Evolutionary conservation across 1,140 invertebrate species (phyloP).

Genomic region (Nasonia vitripennis): DNA sequence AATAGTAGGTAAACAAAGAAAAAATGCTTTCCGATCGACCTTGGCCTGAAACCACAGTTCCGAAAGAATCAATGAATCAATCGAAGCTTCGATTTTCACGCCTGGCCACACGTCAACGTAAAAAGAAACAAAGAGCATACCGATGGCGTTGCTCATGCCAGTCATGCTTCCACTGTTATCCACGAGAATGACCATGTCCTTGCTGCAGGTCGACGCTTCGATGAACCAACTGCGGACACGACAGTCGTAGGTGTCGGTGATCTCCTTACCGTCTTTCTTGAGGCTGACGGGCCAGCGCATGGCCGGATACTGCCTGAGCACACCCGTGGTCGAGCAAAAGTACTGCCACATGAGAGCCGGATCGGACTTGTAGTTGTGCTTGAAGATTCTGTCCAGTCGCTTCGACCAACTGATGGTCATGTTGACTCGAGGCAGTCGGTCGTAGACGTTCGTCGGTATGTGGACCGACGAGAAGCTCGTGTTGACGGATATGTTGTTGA

Average conservation of each 20-base stretch:
- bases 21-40: neutral
- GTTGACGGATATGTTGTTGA: conserved; percentile 90
- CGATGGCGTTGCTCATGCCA: conserved; percentile 87
- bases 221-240: conserved; percentile 95
- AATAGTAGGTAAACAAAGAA: neutral
- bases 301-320: conserved; percentile 92
- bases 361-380: conserved; percentile 90
- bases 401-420: conserved; percentile 92
- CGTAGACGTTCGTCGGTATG: conserved; percentile 95
- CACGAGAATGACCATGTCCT: conserved; percentile 96
- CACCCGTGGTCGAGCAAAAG: conserved; percentile 94
- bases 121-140: conserved; percentile 60
- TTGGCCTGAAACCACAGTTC: neutral
- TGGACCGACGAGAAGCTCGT: conserved; percentile 91
- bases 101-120: neutral
- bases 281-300: conserved; percentile 72
- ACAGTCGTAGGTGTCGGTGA: conserved; percentile 87
- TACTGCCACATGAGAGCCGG: conserved; percentile 96
- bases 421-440: conserved; percentile 79
- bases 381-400: conserved; percentile 88
- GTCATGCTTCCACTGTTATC: conserved; percentile 99
- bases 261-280: conserved; percentile 70
- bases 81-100: neutral
- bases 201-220: conserved; percentile 96
- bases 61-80: too few relatives aligned